Conservation (phyloP, 1,140 invertebrate genomes). For the Ceratitis capitata region DNA sequence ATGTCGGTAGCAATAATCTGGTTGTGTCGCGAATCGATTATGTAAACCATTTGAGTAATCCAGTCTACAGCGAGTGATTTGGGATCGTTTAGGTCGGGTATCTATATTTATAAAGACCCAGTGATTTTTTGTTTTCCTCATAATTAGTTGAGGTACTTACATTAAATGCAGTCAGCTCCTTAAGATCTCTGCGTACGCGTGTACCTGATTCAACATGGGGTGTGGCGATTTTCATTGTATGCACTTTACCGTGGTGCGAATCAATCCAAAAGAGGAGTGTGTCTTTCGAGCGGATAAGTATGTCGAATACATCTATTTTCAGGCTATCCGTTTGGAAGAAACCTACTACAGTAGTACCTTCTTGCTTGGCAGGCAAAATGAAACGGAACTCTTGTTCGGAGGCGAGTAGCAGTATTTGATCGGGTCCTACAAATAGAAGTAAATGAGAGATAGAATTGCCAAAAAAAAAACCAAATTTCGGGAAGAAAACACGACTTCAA, state of each 20-base stretch:
- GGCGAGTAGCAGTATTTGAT: slow-evolving; percentile 72
- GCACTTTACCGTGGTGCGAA: slow-evolving; percentile 67
- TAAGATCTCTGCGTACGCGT: slow-evolving; percentile 56
- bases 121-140: background rate
- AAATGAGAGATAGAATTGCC: background rate
- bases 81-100: slow-evolving; percentile 67
- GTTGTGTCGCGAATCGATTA: slow-evolving; percentile 73
- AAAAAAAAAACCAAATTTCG: too few relatives aligned
- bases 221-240: slow-evolving; percentile 62
- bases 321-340: slow-evolving; percentile 61
- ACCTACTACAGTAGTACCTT: slow-evolving; percentile 64
- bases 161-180: slow-evolving; percentile 61
- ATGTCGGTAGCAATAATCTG: slow-evolving; percentile 72
- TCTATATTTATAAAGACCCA: slow-evolving; percentile 46
- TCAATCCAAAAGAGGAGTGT: slow-evolving; percentile 69
- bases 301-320: slow-evolving; percentile 70
- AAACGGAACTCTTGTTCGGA: slow-evolving; percentile 73
- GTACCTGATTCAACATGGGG: slow-evolving; percentile 50
- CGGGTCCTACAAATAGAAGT: slow-evolving; percentile 47
- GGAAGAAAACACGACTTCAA: too few relatives aligned
- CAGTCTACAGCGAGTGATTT: slow-evolving; percentile 83
- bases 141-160: slow-evolving; percentile 46
- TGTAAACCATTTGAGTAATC: slow-evolving; percentile 77
- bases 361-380: slow-evolving; percentile 72
- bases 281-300: slow-evolving; percentile 65